Base-by-base conservation (phyloP, 1,140 invertebrate genomes). In the Monomorium pharaonis region DNA sequence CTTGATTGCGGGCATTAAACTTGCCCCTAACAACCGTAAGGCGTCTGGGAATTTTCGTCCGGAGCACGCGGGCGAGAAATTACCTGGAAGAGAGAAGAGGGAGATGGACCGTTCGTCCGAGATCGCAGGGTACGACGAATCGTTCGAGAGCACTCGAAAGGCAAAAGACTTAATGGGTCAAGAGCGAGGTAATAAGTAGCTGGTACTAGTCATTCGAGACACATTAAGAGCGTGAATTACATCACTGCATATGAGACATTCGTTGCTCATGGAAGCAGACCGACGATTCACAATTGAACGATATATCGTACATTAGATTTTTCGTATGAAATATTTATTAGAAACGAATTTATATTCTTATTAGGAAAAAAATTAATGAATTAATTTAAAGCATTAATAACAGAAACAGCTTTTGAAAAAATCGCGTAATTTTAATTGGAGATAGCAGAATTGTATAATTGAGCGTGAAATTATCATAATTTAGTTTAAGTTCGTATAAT, bases 41-140 rank as follows among this genome's bases (percentile, higher is more conserved):
- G 44, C 84, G 83, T 88, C 84, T 88, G 87, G 87, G 87, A 89
- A 89, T 86, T 77, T 67, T 69, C 51, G 76, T 54, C 37, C 72
- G 18, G 18, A 14, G 83, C 6, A 44, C 18, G 63, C 21, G 44
- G 16, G 24, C 18, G 47, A 10, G 27, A 69, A 37, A 70, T 69
- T 44, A 67, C 37, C 56, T 18, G 49, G 16, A 21, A 24, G n/a
- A 56, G 30, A 54, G 21, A n/a, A 33, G 37, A 27, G 63, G 30
- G 24, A 47, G 65, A 18, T n/a, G 33, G 49, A 65, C 30, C 42
- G 63, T 76, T 85, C 21, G 49, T 54, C 47, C 37, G 67, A 58
- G 78, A 72, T 81, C 65, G 33, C 65, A 16, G 42, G 74, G 42
- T 47, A 44, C 62, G 62, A 37, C 37, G 37, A n/a, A n/a, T 69